Base-by-base conservation (phyloP, 2,888 invertebrate genomes). In the Calameuta pallipes region DNA sequence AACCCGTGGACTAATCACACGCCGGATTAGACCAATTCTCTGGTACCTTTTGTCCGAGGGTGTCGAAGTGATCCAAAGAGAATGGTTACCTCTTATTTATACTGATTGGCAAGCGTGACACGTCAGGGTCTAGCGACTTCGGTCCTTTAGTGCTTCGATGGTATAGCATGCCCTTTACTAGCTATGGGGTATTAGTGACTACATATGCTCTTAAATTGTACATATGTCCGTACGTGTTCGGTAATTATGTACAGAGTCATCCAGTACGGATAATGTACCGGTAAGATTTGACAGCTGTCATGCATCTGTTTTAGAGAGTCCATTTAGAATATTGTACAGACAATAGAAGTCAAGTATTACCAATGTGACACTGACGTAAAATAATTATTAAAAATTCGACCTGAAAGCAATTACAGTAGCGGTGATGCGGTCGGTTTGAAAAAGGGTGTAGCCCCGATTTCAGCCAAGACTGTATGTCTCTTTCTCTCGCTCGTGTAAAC, bases 41-140 rank as follows among this genome's bases (percentile, higher is more conserved):
- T 31, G 33, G 71, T 33, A 9, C 71, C 33, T 34, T 71, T 71
- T 71, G 71, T 71, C 71, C 33, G 33, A 71, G 33, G 31, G 33
- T 34, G 71, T 33, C 71, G 71, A 31, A 33, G 31, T 71, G 71
- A 31, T 71, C 34, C 71, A 15, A 71, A 15, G 71, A 34, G 71
- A 56, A 23, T 23, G 56, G 70, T 80, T 78, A 77, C 76, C 76
- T 79, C 76, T 82, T 82, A 81, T 80, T 85, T 82, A 80, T 79
- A 76, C 75, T 73, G 13, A 75, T 37, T 78, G 76, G 34, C 78
- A 76, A 78, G 76, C 78, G 81, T 77, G 81, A 82, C 56, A 56
- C 80, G 83, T 83, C 80, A 81, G 80, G 80, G 79, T 82, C 80
- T 76, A 71, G 79, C 81, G 83, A 81, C 77, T 82, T 80, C 76